Base-by-base conservation (phyloP, 2,888 invertebrate species). In the Amblyjoppa proteus region DNA sequence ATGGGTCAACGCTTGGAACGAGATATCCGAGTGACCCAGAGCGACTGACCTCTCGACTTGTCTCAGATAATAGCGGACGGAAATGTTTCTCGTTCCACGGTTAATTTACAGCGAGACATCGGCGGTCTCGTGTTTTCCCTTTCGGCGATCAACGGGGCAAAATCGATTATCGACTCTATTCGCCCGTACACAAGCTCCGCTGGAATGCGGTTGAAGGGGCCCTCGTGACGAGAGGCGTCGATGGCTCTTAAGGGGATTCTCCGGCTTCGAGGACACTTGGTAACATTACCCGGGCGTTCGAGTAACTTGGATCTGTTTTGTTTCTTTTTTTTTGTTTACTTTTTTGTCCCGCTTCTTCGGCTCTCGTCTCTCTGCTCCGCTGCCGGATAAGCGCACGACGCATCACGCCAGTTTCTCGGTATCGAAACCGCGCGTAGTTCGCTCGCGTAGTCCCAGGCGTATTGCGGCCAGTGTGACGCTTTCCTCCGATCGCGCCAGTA, bases 381-480 rank as follows among this genome's bases (percentile, higher is more conserved):
- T 28, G 25, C 13, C 66, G 73, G 73, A 56, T 20, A 11, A 20
- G 9, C 49, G 80, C 25, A 81, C 34, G 20, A 68, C 80, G 70
- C 34, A 53, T 34, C 66, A 74, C 75, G 34, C 51, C 20, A 71
- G 61, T 58, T 84, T 84, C 84, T 81, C 34, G 68, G 49, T 81
- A 61, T 75, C 61, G 58, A 69, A 61, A 58, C 73, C 53, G 58
- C 84, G 56, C 68, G 66, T 13, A 81, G 71, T 68, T 75, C 38
- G 81, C 70, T 76, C 73, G 28, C 56, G 76, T 45, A 71, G 51
- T 73, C 77, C 38, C 56, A 73, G 58, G n/a, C 38, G 38, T 81
- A 69, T 81, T 77, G 61, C 84, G 81, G 80, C 75, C 81, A 84
- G 84, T 81, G 77, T 73, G 81, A 81, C 58, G 77, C 77, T 58